Evolutionary conservation across 2,888 invertebrate genomes (phyloP).

Genomic region (Coremacera marginata): DNA sequence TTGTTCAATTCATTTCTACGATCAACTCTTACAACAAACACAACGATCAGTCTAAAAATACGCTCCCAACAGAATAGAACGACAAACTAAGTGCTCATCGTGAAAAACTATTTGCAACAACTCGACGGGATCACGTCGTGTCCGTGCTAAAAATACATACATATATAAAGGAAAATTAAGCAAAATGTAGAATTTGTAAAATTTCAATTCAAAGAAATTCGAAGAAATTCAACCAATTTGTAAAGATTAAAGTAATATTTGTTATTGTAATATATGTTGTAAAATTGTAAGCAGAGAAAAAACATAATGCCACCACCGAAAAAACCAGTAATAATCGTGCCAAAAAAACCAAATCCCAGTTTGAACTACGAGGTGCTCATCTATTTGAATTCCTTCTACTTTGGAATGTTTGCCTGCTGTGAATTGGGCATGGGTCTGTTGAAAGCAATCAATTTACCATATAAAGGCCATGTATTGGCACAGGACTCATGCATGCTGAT

Average conservation of each 20-base stretch:
- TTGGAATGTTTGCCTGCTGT: conserved; percentile 86
- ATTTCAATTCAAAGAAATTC: no score
- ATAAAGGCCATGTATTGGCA: conserved; percentile 79
- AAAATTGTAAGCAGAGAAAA: conserved; percentile 27
- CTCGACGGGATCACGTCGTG: not conserved
- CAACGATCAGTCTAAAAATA: conserved; percentile 65
- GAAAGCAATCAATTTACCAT: conserved; percentile 84
- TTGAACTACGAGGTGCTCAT: conserved; percentile 86
- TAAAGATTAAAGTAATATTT: not conserved
- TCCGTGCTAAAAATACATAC: not conserved
- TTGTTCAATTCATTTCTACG: conserved; percentile 12
- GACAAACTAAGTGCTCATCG: not conserved
- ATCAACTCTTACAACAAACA: conserved; percentile 37
- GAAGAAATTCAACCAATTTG: no score
- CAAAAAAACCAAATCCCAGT: conserved; percentile 79
- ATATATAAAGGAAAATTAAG: not conserved
- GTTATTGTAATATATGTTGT: conserved; percentile 35
- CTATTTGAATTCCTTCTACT: conserved; percentile 87
- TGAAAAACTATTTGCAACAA: not conserved
- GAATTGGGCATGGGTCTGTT: conserved; percentile 85
- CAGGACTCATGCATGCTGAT: conserved; percentile 85
- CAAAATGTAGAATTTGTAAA: not conserved
- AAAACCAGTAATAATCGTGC: conserved; percentile 57
- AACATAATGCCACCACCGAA: conserved; percentile 60
- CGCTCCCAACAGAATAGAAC: conserved; percentile 52